A percentile compares a stretch with the other conserved stretches of the same genome.
Evolutionary conservation across 2,888 invertebrate genomes (phyloP).

Genomic region (Andrena minutula): DNA sequence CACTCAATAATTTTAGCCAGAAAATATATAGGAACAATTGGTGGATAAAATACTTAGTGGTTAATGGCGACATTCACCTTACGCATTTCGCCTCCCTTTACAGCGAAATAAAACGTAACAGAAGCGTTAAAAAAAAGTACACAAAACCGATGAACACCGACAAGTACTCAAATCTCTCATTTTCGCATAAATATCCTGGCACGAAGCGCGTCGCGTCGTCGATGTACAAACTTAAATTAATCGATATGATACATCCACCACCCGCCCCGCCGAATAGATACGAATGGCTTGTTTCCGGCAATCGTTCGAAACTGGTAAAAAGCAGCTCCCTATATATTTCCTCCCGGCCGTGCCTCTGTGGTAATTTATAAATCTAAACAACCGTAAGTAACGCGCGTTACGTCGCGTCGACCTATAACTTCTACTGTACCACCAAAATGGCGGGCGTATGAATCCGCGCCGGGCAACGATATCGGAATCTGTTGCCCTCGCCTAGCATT

Average conservation of each 20-base stretch:
- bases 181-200: constrained; percentile 42
- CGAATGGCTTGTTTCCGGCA: constrained; percentile 44
- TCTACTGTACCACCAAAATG: constrained; percentile 30
- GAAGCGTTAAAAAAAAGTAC: neutral
- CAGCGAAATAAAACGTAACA: neutral
- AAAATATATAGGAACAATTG: too few species aligned
- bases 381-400: constrained; percentile 45
- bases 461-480: constrained; percentile 5
- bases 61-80: too few species aligned
- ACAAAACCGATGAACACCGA: constrained; percentile 21
- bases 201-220: constrained; percentile 29
- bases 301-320: constrained; percentile 44
- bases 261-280: constrained; percentile 38
- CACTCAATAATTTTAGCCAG: too few species aligned
- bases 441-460: constrained; percentile 27
- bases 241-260: constrained; percentile 43
- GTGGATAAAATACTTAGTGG: too few species aligned
- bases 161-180: constrained; percentile 26
- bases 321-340: constrained; percentile 20
- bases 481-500: constrained; percentile 20
- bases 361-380: constrained; percentile 61
- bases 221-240: constrained; percentile 59
- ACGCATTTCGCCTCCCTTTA: neutral
- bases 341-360: neutral
- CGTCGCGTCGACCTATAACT: constrained; percentile 6